Conservation (phyloP, 1,140 invertebrate genomes). For the Hyposmocoma kahamanoa region DNA sequence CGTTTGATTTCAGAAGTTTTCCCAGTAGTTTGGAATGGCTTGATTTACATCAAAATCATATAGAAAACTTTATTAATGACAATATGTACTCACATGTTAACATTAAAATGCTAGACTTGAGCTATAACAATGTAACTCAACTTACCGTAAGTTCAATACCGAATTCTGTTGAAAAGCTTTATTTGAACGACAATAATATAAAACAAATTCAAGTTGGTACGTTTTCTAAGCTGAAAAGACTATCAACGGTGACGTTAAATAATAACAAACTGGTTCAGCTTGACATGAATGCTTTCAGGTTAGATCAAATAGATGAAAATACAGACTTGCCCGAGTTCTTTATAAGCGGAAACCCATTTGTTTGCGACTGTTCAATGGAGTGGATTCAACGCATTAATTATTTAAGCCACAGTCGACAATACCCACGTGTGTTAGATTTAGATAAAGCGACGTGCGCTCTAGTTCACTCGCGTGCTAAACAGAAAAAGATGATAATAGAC, state of each 20-base stretch:
- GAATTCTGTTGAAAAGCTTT: slow-evolving; percentile 82
- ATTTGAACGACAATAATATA: slow-evolving; percentile 85
- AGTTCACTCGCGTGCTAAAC: slow-evolving; percentile 81
- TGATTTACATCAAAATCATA: slow-evolving; percentile 80
- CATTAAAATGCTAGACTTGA: slow-evolving; percentile 84
- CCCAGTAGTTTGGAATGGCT: slow-evolving; percentile 81
- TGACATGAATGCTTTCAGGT: slow-evolving; percentile 81
- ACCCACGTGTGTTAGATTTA: slow-evolving; percentile 89
- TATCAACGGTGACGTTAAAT: slow-evolving; percentile 84
- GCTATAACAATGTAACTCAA: slow-evolving; percentile 81
- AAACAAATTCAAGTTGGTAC: slow-evolving; percentile 80
- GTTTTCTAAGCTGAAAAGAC: slow-evolving; percentile 80
- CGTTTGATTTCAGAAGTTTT: slow-evolving; percentile 80
- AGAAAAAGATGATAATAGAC: slow-evolving; percentile 83
- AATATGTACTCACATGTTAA: slow-evolving; percentile 67
- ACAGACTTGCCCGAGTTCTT: slow-evolving; percentile 83
- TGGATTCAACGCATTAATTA: slow-evolving; percentile 88
- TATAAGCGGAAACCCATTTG: slow-evolving; percentile 86
- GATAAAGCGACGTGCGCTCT: slow-evolving; percentile 87
- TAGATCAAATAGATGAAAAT: slow-evolving; percentile 78
- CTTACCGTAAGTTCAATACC: slow-evolving; percentile 81
- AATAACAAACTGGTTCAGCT: slow-evolving; percentile 83
- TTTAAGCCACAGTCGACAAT: slow-evolving; percentile 80
- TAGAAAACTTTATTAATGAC: slow-evolving; percentile 66
- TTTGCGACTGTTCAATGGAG: slow-evolving; percentile 90